phyloP scores from a whole-genome alignment of 2,888 invertebrate species.

The Luffia ferchaultella region DNA sequence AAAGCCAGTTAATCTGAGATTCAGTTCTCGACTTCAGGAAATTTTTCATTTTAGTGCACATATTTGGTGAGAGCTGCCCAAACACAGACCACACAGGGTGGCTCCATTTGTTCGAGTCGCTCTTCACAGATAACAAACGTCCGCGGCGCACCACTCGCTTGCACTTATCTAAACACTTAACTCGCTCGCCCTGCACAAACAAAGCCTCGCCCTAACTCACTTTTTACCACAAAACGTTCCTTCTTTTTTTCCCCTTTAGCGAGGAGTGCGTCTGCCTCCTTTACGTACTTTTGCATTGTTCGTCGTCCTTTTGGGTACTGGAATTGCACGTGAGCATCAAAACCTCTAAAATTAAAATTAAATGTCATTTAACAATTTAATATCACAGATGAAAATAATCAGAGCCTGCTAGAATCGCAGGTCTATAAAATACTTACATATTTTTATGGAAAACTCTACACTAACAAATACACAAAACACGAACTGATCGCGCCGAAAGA shows the following conservation, averaged over 20 bases:
- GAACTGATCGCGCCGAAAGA: background rate
- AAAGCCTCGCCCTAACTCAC: constrained; percentile 52
- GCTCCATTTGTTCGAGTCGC: constrained; percentile 53
- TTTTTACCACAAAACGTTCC: constrained; percentile 54
- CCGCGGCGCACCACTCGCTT: constrained; percentile 43
- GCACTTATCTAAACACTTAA: constrained; percentile 66
- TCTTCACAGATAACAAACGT: constrained; percentile 59
- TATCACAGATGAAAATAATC: no score
- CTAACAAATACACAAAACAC: background rate
- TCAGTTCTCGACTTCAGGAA: background rate
- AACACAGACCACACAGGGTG: constrained; percentile 61
- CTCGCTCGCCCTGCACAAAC: constrained; percentile 51
- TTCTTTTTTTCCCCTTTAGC: constrained; percentile 53
- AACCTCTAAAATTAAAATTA: background rate
- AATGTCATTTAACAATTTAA: no score
- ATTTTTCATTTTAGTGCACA: constrained; percentile 16
- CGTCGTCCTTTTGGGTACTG: background rate
- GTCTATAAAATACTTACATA: no score
- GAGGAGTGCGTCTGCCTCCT: constrained; percentile 31
- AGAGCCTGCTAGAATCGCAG: no score
- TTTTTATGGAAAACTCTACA: no score
- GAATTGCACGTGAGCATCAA: background rate
- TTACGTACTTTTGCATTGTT: constrained; percentile 9
- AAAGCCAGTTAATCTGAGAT: background rate
- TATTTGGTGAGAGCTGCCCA: constrained; percentile 29